Percentiles rank a stretch among this genome's conserved stretches.
phyloP scores from a whole-genome alignment of 2,113 vertebrate genomes.

The Balaeniceps rex region DNA sequence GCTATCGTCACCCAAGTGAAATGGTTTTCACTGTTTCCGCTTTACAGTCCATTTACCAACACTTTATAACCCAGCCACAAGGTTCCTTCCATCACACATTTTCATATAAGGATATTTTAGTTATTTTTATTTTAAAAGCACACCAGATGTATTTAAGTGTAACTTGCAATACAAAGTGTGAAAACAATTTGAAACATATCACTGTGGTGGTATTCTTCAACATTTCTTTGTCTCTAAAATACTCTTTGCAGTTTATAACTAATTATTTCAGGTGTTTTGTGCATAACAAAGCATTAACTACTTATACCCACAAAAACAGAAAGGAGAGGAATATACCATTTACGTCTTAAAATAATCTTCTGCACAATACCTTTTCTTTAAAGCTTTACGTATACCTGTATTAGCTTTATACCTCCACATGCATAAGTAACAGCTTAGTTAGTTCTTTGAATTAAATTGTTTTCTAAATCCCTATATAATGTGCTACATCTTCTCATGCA shows the following conservation, averaged over 20 bases:
- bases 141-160: slow-evolving; percentile 20
- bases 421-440: background rate
- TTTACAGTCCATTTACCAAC: slow-evolving; percentile 40
- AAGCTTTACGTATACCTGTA: background rate
- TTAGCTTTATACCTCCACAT: background rate
- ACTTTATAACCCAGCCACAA: slow-evolving; percentile 28
- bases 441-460: background rate
- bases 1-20: slow-evolving; percentile 29
- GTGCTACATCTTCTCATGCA: background rate
- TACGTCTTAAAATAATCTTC: background rate
- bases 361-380: background rate
- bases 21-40: slow-evolving; percentile 55
- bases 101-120: slow-evolving; percentile 12
- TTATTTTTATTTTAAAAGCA: slow-evolving; percentile 35
- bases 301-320: background rate
- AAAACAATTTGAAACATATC: background rate
- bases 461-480: background rate
- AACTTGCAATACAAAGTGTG: background rate
- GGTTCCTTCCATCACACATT: slow-evolving; percentile 19
- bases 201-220: background rate
- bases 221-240: background rate
- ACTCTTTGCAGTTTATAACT: background rate
- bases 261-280: background rate
- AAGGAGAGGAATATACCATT: background rate
- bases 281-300: background rate